Evolutionary conservation across 37 sponge, comb jelly and placozoan species (phyloP), one percentile per base, ranked within the genome.

Genomic region (Aplysina aerophoba): DNA sequence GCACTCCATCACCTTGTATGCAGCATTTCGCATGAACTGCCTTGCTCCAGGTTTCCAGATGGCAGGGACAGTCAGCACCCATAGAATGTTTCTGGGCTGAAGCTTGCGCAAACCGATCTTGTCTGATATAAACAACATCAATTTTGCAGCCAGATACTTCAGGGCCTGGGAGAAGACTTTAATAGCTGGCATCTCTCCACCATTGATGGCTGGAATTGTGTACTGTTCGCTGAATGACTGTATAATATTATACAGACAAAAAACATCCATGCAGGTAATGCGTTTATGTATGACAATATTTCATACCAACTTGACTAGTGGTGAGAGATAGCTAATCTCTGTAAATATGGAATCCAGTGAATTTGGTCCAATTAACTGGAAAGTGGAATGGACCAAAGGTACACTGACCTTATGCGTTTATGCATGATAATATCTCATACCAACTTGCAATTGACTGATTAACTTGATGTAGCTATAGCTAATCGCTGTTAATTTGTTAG

Each of bases 11-110:
- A 79, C 80, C 58, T 53, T 12, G 54, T 57, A 54, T 15, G 80
- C 80, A 17, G 80, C 80, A 15, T 79, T 37, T 55, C 80, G 44
- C 80, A 79, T 79, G 59, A 79, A 50, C 8, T 79, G 80, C 54
- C 59, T 79, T 57, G 80, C 80, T 57, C 33, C 80, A 33, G 56
- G 58, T 20, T 6, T 79, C 80, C 80, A 79, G 59, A 79, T 79
- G 21, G 80, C 80, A 17, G 80, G 80, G 8, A 79, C 80, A 25
- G 80, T 79, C 21, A 79, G 30, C 8, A 79, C 59, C 80, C 80
- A 79, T 11, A 12, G 56, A 19, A 79, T 79, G 57, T 79, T 36
- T 19, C 58, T 41, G 22, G 74, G 5, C 59, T 30, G 34, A 56
- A 15, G 24, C 8, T 53, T 30, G 8, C 12, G 19, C 57, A 37